phyloP scores from a whole-genome alignment of 2,113 vertebrate species.

The Cyanoramphus novaezelandiae region DNA sequence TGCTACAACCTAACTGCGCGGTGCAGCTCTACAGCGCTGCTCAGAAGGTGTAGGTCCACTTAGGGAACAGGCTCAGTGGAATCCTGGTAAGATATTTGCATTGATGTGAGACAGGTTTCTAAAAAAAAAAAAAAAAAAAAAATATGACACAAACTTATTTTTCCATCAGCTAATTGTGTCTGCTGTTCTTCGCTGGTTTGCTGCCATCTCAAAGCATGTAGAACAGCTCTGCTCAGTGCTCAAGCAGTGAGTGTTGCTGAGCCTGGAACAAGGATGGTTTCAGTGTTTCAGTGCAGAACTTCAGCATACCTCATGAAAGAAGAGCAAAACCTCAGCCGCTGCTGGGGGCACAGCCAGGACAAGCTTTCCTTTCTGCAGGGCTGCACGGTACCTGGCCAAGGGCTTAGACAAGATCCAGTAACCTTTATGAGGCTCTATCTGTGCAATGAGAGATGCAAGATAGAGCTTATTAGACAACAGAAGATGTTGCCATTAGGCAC shows the following conservation, averaged over 20 bases:
- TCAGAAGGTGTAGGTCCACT: neutral
- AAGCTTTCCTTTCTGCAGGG: neutral
- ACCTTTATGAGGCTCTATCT: neutral
- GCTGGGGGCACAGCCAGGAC: accelerated
- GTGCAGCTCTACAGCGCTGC: neutral
- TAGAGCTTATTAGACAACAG: neutral
- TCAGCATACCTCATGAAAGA: accelerated
- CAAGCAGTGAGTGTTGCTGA: neutral
- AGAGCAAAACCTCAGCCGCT: neutral
- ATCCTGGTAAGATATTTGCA: neutral
- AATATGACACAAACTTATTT: neutral
- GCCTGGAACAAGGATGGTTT: neutral
- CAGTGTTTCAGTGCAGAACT: neutral
- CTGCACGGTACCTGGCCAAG: neutral
- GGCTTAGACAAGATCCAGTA: neutral
- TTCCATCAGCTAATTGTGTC: neutral
- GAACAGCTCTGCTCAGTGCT: neutral
- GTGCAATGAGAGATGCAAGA: neutral
- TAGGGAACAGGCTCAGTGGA: neutral
- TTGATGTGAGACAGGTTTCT: neutral
- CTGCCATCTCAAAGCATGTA: neutral
- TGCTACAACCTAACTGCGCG: accelerated
- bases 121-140: neutral
- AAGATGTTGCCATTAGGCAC: neutral
- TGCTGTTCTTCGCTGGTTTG: neutral